phyloP scores from a whole-genome alignment of 2,113 vertebrate species.

The Ictalurus punctatus region DNA sequence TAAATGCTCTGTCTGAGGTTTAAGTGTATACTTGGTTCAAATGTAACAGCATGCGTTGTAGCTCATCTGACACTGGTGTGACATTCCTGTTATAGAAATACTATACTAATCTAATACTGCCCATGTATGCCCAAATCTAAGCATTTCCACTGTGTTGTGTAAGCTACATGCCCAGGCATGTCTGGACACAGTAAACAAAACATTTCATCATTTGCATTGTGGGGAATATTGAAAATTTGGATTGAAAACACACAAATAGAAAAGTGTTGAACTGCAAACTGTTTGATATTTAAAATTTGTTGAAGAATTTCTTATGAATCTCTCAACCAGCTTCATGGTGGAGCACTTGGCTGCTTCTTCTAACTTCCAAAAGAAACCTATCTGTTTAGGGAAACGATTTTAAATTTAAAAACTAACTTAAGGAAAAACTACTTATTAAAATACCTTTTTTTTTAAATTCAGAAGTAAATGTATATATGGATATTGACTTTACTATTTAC shows the following conservation, averaged over 20 bases:
- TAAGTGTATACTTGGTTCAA: background rate
- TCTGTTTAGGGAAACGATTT: background rate
- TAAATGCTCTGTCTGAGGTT: background rate
- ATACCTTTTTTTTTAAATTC: background rate
- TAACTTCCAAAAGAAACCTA: background rate
- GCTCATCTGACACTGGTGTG: background rate
- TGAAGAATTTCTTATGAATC: background rate
- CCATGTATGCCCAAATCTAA: background rate
- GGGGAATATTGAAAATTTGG: background rate
- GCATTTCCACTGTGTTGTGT: background rate
- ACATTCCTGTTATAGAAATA: background rate
- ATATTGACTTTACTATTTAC: background rate
- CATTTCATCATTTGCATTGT: background rate
- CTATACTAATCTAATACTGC: background rate
- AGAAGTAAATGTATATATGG: background rate
- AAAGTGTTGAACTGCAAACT: background rate
- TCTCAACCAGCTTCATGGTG: background rate
- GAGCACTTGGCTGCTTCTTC: background rate
- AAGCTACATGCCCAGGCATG: background rate
- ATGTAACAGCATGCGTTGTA: background rate
- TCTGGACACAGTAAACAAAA: background rate
- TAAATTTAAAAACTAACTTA: background rate
- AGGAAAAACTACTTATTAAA: background rate
- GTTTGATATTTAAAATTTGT: background rate
- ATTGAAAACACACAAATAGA: background rate